Conservation (phyloP, 2,113 vertebrate genomes). For the Cettia cetti region DNA sequence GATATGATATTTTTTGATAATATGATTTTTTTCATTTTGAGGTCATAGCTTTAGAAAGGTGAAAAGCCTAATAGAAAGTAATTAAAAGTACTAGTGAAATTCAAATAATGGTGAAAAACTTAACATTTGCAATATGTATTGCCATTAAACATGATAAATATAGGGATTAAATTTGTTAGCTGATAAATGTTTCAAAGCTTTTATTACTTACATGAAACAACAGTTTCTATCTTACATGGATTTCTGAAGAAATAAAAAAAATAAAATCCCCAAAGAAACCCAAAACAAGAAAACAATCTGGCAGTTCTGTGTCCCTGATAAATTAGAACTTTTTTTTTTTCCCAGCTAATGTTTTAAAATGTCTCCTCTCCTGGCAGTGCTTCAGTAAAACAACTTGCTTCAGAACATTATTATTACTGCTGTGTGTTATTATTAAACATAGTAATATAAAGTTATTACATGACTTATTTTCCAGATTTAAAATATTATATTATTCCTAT, state of each 20-base stretch:
- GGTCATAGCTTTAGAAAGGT: background rate
- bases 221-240: background rate
- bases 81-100: background rate
- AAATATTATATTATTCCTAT: background rate
- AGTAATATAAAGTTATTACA: background rate
- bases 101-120: background rate
- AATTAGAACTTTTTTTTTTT: background rate
- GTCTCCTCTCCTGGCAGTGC: background rate
- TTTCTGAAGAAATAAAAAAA: background rate
- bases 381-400: background rate
- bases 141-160: background rate
- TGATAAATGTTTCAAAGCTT: background rate
- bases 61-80: background rate
- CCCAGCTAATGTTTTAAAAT: background rate
- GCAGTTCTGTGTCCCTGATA: background rate
- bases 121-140: background rate
- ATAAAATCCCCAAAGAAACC: background rate
- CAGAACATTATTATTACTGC: background rate
- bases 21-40: background rate
- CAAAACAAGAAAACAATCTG: background rate
- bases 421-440: background rate
- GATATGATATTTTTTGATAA: background rate
- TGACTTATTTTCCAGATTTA: background rate
- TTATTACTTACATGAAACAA: background rate
- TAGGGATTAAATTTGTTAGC: background rate